Conservation (phyloP, 2,888 invertebrate genomes). For the Sminthurides aquaticus region DNA sequence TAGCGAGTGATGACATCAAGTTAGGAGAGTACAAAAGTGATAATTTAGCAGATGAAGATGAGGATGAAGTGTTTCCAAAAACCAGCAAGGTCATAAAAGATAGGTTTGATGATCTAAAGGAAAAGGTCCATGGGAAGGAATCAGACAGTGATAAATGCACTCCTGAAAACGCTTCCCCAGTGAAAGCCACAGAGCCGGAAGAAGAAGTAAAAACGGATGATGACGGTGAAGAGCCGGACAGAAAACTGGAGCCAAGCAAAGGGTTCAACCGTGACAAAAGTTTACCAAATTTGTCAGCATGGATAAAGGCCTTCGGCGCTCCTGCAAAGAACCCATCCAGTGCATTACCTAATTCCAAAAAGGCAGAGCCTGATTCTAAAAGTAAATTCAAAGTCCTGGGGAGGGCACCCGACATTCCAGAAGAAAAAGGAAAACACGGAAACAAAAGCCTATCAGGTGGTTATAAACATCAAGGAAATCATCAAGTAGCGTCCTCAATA, state of each 20-base stretch:
- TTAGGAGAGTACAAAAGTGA: constrained; percentile 32
- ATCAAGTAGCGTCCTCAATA: not conserved
- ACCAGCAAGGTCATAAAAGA: constrained; percentile 8
- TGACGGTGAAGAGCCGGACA: constrained; percentile 43
- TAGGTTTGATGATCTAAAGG: constrained; percentile 22
- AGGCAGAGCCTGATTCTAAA: constrained; percentile 36
- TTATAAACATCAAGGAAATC: not conserved
- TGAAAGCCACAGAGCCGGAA: constrained; percentile 39
- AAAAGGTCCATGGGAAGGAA: constrained; percentile 17
- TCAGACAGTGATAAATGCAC: not conserved
- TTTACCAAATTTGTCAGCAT: constrained; percentile 79
- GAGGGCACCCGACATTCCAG: constrained; percentile 19
- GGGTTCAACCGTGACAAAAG: constrained; percentile 58
- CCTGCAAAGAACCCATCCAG: constrained; percentile 48
- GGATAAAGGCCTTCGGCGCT: constrained; percentile 86
- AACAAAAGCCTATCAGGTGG: not conserved
- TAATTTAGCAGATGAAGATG: constrained; percentile 28
- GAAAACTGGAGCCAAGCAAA: constrained; percentile 47
- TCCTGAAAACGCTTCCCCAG: constrained; percentile 6
- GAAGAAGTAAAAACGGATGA: constrained; percentile 46
- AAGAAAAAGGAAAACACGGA: constrained; percentile 15
- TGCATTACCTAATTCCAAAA: constrained; percentile 45
- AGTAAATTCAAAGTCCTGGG: constrained; percentile 42
- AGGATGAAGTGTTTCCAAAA: constrained; percentile 25
- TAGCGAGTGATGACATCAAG: constrained; percentile 61